Base-by-base conservation (phyloP, 2,113 vertebrate genomes). In the Elephantulus edwardii region DNA sequence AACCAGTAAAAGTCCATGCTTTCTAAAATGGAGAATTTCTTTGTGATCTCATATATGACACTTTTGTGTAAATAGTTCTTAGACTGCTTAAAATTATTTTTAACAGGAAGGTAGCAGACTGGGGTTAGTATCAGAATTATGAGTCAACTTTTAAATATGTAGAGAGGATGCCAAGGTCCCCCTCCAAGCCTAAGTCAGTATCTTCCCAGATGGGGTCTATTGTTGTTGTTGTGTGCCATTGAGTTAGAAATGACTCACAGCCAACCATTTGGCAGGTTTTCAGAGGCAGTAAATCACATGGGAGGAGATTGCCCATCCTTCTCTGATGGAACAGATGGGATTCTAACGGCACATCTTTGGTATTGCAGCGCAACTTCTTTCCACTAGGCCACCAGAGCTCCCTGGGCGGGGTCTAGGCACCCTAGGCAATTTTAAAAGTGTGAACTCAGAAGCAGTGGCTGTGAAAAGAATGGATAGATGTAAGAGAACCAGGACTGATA, bases 1-100 rank as follows among this genome's bases (percentile, higher is more conserved):
- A 35, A 60, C 5, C 11, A 42, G 19, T 44, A 76, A 48, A 80
- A 54, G 26, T 68, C 33, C 9, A 3, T 76, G 1, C 58, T 86
- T 75, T 56, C 33, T 81, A 48, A 81, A 75, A 46, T 66, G 46
- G 33, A 87, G 56, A 38, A 24, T 70, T 72, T 62, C 70, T n/a
- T 60, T 44, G 19, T 70, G 8, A 58, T 48, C 50, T 33, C 1
- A 1, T 40, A 26, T 46, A 19, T 35, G 58, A 66, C 2, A n/a
- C 17, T 9, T 82, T 75, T 54, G 35, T 35, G 10, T 48, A 38
- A 56, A 48, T 76, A 28, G 66, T 74, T 62, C 17, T 74, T 24
- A 3, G 19, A 38, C 13, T 19, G 8, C 48, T 14, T 40, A n/a
- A 68, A 56, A 22, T 68, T 5, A 28, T 35, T 75, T 75, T 52